phyloP scores from a whole-genome alignment of 2,113 vertebrate species.

The Caracal caracal region DNA sequence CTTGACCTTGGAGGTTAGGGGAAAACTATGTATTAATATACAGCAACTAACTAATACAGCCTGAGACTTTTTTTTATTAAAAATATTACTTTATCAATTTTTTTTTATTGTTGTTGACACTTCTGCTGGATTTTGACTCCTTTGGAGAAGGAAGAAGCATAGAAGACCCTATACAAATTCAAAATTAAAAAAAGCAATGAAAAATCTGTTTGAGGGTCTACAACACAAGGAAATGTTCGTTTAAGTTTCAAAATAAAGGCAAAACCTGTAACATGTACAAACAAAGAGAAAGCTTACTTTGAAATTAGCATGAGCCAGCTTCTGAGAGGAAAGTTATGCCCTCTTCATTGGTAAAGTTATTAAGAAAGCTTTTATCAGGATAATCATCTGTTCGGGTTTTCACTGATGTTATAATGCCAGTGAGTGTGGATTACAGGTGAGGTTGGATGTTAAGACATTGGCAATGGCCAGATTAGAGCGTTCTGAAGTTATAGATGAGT shows the following conservation, averaged over 20 bases:
- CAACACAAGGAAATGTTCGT: background rate
- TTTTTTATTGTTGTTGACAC: background rate
- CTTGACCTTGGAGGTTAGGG: background rate
- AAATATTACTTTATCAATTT: background rate
- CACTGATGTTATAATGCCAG: background rate
- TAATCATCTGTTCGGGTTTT: background rate
- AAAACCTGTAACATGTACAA: background rate
- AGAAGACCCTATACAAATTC: background rate
- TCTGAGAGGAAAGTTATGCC: conserved; percentile 16
- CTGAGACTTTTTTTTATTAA: background rate
- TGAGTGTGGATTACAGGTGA: background rate
- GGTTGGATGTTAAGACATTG: background rate
- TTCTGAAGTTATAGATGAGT: conserved; percentile 19
- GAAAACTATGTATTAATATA: background rate
- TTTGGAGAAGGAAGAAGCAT: background rate
- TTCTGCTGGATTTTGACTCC: conserved; percentile 7
- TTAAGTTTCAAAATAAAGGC: background rate
- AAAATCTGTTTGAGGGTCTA: background rate
- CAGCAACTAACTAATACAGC: background rate
- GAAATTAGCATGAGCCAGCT: conserved; percentile 20
- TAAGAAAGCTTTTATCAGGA: conserved; percentile 7
- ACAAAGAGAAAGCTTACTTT: conserved; percentile 44
- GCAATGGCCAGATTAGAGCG: background rate
- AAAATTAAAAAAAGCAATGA: conserved; percentile 41
- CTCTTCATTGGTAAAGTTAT: background rate